phyloP scores from a whole-genome alignment of 2,113 vertebrate species.

The Nycticryphes semicollaris region DNA sequence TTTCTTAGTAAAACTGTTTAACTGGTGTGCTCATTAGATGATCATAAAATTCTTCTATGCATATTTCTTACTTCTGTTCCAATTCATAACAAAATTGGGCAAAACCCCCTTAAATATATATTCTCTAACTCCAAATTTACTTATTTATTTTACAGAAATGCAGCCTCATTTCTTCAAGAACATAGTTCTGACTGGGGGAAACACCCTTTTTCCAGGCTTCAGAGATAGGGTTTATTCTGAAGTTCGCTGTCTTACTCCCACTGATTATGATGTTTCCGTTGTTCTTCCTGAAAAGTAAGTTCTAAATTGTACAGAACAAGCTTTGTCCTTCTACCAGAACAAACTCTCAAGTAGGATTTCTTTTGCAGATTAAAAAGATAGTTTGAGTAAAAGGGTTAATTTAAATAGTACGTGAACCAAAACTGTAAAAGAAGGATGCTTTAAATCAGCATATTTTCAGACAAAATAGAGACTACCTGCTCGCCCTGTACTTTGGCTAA shows the following conservation, averaged over 20 bases:
- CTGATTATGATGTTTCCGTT: conserved; percentile 90
- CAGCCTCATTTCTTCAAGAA: conserved; percentile 98
- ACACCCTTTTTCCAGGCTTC: conserved; percentile 90
- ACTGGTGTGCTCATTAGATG: background rate
- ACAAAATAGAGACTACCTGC: background rate
- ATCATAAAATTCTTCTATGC: background rate
- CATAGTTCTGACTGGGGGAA: conserved; percentile 94
- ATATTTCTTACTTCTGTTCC: background rate
- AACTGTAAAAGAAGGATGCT: background rate
- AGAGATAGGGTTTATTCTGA: conserved; percentile 91
- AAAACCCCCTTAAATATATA: background rate
- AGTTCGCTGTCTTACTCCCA: conserved; percentile 89
- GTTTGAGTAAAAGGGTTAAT: background rate
- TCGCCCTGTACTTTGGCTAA: background rate
- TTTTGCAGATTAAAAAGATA: background rate
- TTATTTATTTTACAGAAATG: conserved; percentile 85
- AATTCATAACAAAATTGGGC: background rate
- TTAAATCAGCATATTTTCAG: background rate
- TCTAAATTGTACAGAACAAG: background rate
- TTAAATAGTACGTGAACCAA: background rate
- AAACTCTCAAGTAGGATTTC: background rate
- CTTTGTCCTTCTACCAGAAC: background rate
- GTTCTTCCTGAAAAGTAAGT: conserved; percentile 90
- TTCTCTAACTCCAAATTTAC: background rate
- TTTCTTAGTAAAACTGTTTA: background rate